phyloP scores from a whole-genome alignment of 1,140 invertebrate species.

The Lasioglossum albipes region DNA sequence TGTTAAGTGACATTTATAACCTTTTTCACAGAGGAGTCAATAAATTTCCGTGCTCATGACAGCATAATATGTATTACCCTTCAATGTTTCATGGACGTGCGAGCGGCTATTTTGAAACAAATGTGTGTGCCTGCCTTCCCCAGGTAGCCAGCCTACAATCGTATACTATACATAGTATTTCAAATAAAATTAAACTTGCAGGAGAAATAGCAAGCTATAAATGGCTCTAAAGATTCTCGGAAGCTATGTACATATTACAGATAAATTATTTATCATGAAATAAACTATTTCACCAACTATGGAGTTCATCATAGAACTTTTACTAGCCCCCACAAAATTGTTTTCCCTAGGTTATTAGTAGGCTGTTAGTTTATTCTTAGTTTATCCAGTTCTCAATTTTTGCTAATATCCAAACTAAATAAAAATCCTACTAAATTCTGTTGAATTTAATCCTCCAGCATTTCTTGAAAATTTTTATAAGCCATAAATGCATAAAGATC shows the following conservation, averaged over 20 bases:
- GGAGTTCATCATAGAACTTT: too few species aligned
- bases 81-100: constrained; percentile 37
- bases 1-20: constrained; percentile 52
- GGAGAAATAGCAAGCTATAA: not conserved
- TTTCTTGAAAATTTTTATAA: too few species aligned
- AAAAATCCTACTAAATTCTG: too few species aligned
- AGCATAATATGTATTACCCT: constrained; percentile 57
- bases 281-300: not conserved
- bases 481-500: too few species aligned
- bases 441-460: too few species aligned
- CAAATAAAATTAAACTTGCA: not conserved
- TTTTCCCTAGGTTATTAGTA: too few species aligned
- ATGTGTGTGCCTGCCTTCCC: not conserved
- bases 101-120: not conserved
- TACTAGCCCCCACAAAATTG: too few species aligned
- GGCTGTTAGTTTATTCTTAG: too few species aligned
- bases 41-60: constrained; percentile 57
- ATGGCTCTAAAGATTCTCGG: not conserved
- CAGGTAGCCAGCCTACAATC: not conserved
- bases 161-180: not conserved
- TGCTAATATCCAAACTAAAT: too few species aligned
- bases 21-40: constrained; percentile 45
- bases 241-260: not conserved
- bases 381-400: too few species aligned
- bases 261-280: not conserved